phyloP scores from a whole-genome alignment of 2,797 vertebrate genomes.

The Bryconaethiops microstoma region DNA sequence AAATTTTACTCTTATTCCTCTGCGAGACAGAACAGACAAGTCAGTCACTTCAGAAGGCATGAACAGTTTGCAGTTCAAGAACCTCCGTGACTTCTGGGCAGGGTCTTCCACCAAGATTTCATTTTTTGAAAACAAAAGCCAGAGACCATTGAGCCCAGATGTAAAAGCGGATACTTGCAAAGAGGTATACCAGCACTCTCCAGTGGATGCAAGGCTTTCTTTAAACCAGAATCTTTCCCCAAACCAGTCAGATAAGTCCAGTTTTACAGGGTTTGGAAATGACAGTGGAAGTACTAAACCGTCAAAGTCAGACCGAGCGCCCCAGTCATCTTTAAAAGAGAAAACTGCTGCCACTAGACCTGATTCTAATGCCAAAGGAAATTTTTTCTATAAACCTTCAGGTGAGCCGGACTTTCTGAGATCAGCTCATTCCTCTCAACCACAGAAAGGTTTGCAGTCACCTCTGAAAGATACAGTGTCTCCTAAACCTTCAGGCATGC shows the following conservation, averaged over 20 bases:
- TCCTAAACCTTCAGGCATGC: conserved; percentile 50
- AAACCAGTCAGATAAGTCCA: conserved; percentile 60
- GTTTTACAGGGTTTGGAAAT: conserved; percentile 39
- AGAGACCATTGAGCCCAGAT: conserved; percentile 65
- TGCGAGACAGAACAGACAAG: conserved; percentile 81
- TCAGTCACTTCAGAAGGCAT: conserved; percentile 66
- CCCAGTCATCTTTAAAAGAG: conserved; percentile 58
- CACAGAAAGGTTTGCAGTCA: conserved; percentile 60
- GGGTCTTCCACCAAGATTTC: conserved; percentile 67
- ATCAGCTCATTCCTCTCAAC: conserved; percentile 37
- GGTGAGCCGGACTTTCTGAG: conserved; percentile 56
- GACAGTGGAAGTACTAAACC: conserved; percentile 43
- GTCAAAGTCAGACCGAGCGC: conserved; percentile 41
- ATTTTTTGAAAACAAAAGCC: conserved; percentile 34
- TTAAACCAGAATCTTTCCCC: conserved; percentile 57
- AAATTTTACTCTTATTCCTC: conserved; percentile 75
- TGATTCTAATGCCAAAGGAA: conserved; percentile 59
- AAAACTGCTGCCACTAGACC: conserved; percentile 43
- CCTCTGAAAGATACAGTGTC: conserved; percentile 57
- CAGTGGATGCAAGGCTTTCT: conserved; percentile 58
- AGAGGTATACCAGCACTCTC: conserved; percentile 51
- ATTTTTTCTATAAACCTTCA: conserved; percentile 31
- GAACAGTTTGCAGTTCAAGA: conserved; percentile 82
- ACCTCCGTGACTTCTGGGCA: conserved; percentile 88
- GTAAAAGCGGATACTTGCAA: conserved; percentile 54